Evolutionary conservation across 2,888 invertebrate genomes (phyloP).

Genomic region (Theristus sp.): DNA sequence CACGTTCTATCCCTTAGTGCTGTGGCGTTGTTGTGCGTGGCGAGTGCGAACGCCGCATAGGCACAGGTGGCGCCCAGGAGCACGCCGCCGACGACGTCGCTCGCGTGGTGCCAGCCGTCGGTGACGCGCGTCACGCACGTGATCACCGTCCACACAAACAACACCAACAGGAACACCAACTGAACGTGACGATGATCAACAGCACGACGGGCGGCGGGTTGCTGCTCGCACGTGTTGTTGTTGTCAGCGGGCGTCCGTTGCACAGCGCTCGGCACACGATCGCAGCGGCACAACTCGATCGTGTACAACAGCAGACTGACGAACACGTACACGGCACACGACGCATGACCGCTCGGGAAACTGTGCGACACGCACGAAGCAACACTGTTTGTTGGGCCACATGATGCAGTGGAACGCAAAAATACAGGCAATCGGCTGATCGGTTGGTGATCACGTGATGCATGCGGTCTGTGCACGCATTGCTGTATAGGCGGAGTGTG

Average conservation of each 20-base stretch:
- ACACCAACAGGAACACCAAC: background rate
- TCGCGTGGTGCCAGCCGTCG: conserved; percentile 6
- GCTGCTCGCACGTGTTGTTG: background rate
- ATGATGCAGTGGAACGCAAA: too few relatives aligned
- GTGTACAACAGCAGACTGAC: background rate
- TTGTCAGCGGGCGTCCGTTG: background rate
- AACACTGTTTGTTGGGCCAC: too few relatives aligned
- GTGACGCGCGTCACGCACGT: conserved; percentile 4
- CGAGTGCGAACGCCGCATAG: background rate
- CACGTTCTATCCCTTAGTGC: background rate
- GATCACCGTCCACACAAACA: background rate
- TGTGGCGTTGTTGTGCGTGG: background rate
- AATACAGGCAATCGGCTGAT: too few relatives aligned
- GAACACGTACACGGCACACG: background rate
- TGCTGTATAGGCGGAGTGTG: too few relatives aligned
- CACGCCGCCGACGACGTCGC: conserved; percentile 6
- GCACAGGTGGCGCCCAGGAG: background rate
- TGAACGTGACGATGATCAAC: background rate
- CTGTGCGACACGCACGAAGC: too few relatives aligned
- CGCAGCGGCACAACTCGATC: background rate
- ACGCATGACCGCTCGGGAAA: background rate
- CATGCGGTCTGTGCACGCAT: too few relatives aligned
- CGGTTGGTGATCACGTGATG: too few relatives aligned
- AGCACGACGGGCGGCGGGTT: background rate
- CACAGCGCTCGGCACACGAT: too few relatives aligned